Evolutionary conservation across 2,797 vertebrate genomes (phyloP).

Genomic region (Carduelis carduelis): DNA sequence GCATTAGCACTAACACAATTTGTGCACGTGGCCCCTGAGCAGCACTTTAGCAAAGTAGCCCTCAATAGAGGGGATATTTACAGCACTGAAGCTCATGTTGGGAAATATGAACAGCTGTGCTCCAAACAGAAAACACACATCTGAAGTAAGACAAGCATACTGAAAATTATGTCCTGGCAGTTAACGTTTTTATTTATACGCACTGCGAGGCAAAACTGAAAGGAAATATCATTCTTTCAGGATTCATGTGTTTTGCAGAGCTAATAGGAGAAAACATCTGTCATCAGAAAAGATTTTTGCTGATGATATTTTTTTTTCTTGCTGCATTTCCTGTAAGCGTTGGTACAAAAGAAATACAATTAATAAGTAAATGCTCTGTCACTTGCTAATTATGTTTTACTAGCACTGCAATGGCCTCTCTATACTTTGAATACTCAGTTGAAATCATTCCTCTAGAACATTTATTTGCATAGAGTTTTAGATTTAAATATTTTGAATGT

Average conservation of each 20-base stretch:
- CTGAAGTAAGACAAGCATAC: conserved; percentile 36
- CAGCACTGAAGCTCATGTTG: background rate
- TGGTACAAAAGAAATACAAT: conserved; percentile 59
- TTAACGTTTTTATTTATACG: conserved; percentile 67
- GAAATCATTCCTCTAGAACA: background rate
- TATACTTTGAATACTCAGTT: background rate
- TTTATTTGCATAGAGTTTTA: background rate
- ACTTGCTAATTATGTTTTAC: conserved; percentile 65
- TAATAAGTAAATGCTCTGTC: conserved; percentile 49
- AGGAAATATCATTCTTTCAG: conserved; percentile 58
- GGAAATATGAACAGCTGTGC: conserved; percentile 62
- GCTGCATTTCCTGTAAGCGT: conserved; percentile 29
- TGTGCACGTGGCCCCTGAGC: background rate
- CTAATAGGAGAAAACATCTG: conserved; percentile 48
- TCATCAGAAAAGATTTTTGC: conserved; percentile 60
- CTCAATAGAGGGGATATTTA: conserved; percentile 50
- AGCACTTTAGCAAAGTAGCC: background rate
- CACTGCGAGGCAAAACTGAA: conserved; percentile 55
- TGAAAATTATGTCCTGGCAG: conserved; percentile 59
- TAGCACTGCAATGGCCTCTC: conserved; percentile 8
- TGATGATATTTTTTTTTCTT: conserved; percentile 55
- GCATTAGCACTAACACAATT: background rate
- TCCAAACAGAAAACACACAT: conserved; percentile 1
- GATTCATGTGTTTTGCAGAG: conserved; percentile 62
- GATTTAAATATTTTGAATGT: background rate